These are phyloP conservation scores for Philopedon plagiatum DNA, from an alignment of 2,888 invertebrate genomes.

Conservation along the genomic window DNA sequence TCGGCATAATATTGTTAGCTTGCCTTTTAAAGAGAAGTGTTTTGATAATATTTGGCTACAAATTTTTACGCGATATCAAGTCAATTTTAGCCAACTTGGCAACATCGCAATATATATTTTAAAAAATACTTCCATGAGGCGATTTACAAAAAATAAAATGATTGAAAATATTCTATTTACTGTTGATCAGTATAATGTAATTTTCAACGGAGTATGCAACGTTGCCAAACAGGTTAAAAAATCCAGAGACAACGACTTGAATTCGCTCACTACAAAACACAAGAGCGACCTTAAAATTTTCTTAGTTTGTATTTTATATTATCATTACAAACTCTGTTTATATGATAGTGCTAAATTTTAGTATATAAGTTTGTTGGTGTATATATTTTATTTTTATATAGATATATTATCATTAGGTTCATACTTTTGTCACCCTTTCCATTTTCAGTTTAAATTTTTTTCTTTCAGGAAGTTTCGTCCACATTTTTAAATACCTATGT, in stretches of 20 bases:
- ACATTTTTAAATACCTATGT: slow-evolving; percentile 43
- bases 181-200: slow-evolving; percentile 1
- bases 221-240: slow-evolving; percentile 1
- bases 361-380: slow-evolving; percentile 48
- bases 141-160: no score
- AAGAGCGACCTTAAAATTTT: slow-evolving; percentile 39
- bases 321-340: slow-evolving; percentile 31
- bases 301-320: slow-evolving; percentile 35
- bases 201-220: neutral
- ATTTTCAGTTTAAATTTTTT: slow-evolving; percentile 32
- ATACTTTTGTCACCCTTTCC: slow-evolving; percentile 35
- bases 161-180: no score
- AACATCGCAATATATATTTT: neutral
- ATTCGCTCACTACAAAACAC: slow-evolving; percentile 25
- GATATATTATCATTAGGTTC: slow-evolving; percentile 36
- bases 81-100: neutral
- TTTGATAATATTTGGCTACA: slow-evolving; percentile 36
- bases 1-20: slow-evolving; percentile 36
- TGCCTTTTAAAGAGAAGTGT: slow-evolving; percentile 33
- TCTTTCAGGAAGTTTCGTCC: slow-evolving; percentile 28
- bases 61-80: neutral
- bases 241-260: neutral
- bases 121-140: neutral
- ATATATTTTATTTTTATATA: slow-evolving; percentile 51
- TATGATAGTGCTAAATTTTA: slow-evolving; percentile 37